phyloP scores from a whole-genome alignment of 2,113 vertebrate genomes.

The Drymodes brunneopygia region DNA sequence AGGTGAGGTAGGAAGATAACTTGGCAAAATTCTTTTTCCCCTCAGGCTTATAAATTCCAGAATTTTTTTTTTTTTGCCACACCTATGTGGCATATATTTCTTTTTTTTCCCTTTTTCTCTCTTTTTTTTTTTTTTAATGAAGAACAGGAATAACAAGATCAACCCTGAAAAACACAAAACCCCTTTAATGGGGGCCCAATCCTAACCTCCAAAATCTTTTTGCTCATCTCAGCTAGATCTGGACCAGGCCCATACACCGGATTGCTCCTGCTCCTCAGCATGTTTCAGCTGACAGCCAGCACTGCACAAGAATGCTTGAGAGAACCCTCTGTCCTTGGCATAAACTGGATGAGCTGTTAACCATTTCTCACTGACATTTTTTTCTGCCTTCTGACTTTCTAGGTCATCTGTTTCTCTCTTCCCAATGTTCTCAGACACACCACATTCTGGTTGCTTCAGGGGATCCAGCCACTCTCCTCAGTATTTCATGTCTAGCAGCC shows the following conservation, averaged over 20 bases:
- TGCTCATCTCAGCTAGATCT: neutral
- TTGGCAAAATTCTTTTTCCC: neutral
- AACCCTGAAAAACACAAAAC: neutral
- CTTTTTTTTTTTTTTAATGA: neutral
- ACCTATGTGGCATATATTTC: neutral
- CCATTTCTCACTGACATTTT: conserved; percentile 8
- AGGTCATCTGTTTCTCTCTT: neutral
- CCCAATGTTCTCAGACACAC: neutral
- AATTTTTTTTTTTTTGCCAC: neutral
- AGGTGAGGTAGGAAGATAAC: neutral
- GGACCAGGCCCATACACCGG: neutral
- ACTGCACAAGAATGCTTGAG: neutral
- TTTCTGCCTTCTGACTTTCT: neutral
- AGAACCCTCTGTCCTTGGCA: conserved; percentile 43
- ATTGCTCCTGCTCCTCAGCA: neutral
- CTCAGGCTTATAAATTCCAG: neutral
- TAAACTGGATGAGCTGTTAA: neutral
- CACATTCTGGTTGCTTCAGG: fast-evolving
- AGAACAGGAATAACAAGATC: neutral
- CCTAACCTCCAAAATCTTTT: neutral
- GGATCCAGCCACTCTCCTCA: neutral
- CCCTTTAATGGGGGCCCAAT: neutral
- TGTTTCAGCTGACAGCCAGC: conserved; percentile 1
- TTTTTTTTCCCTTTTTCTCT: neutral
- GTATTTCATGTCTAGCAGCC: neutral